Evolutionary conservation across 2,797 vertebrate species (phyloP).

Genomic region (Acanthopagrus latus): DNA sequence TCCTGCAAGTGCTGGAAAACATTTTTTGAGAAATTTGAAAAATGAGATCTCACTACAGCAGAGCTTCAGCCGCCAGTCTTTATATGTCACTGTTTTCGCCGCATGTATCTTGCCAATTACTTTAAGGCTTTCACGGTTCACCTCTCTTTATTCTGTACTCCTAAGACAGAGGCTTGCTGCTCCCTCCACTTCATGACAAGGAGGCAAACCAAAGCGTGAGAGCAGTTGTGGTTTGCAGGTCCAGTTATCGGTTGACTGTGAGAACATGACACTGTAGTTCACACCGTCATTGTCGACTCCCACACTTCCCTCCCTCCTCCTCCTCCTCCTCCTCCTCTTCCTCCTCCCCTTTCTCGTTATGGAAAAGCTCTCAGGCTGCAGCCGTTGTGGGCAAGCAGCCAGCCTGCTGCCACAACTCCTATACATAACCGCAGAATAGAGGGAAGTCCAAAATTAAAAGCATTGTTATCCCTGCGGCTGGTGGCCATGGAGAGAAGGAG

Average conservation of each 20-base stretch:
- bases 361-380: constrained; percentile 67
- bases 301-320: constrained; percentile 48
- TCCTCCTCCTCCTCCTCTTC: constrained; percentile 26
- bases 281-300: constrained; percentile 52
- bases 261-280: constrained; percentile 63
- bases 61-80: neutral
- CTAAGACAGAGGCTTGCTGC: constrained; percentile 19
- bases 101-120: constrained; percentile 7
- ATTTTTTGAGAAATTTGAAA: neutral
- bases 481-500: constrained; percentile 55
- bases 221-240: constrained; percentile 53
- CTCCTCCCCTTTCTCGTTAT: constrained; percentile 39
- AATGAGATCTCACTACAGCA: neutral
- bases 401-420: constrained; percentile 51
- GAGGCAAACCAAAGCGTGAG: constrained; percentile 51
- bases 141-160: constrained; percentile 5
- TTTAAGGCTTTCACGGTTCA: constrained; percentile 28
- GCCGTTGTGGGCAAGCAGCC: constrained; percentile 55
- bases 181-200: neutral
- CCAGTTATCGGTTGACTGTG: constrained; percentile 68
- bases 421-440: constrained; percentile 69
- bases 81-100: neutral
- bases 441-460: constrained; percentile 81
- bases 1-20: neutral
- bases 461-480: constrained; percentile 71